phyloP scores from a whole-genome alignment of 2,113 vertebrate species.

The Brienomyrus longianalis region DNA sequence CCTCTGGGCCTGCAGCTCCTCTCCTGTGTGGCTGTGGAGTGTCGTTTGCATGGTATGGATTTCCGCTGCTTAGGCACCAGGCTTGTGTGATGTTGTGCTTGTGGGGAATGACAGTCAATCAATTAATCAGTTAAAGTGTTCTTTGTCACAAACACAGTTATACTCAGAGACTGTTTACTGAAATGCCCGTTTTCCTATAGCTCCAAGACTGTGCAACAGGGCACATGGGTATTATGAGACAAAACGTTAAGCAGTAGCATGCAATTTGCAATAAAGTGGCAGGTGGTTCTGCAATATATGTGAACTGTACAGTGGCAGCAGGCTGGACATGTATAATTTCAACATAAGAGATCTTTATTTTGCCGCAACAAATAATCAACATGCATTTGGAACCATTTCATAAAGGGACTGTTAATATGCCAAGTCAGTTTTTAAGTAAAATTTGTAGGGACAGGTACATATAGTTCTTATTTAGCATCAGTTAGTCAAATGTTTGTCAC shows the following conservation, averaged over 20 bases:
- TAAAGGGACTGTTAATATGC: background rate
- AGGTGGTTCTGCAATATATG: background rate
- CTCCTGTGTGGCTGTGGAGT: background rate
- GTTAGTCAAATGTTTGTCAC: background rate
- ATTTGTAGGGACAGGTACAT: background rate
- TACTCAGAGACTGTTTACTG: background rate
- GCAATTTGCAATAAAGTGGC: background rate
- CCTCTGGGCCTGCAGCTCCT: background rate
- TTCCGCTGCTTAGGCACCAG: background rate
- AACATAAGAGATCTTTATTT: background rate
- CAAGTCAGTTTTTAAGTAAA: background rate
- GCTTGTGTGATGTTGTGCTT: background rate
- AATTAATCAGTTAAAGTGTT: background rate
- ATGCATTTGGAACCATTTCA: background rate
- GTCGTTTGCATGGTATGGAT: background rate
- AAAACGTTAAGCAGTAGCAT: background rate
- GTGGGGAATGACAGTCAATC: background rate
- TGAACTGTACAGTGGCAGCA: background rate
- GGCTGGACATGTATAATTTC: background rate
- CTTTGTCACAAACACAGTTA: background rate
- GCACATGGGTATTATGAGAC: background rate
- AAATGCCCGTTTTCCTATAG: background rate
- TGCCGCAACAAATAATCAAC: background rate
- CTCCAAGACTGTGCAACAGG: background rate
- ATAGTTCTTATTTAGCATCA: background rate